Evolutionary conservation across 2,888 invertebrate genomes (phyloP), one percentile per base, ranked within the genome.

Genomic region (Aphodius granarius): DNA sequence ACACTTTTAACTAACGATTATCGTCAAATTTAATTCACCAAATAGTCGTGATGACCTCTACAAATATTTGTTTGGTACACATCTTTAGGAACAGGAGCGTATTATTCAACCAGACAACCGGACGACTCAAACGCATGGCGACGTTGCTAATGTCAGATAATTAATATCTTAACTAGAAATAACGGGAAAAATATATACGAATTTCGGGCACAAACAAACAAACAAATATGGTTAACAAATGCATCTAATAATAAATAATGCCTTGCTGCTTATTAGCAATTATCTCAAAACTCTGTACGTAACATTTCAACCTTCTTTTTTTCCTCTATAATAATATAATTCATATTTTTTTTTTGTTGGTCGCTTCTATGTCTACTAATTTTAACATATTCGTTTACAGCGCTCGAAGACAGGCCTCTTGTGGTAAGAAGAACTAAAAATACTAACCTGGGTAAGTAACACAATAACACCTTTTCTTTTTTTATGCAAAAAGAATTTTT

Each of bases 371-470:
- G 65, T 74, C 70, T 74, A 74, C 68, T 76, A 75, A 75, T 73
- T 18, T 73, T 77, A 75, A 77, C 77, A 63, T 62, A 73, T 77
- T 74, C 68, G 68, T 68, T 77, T 77, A 22, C 77, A 77, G 77
- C 75, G 19, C 63, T 72, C 66, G 74, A 77, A 75, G 84, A 85
- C 81, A 85, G 84, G 81, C 85, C 86, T 76, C 81, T 85, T 81
- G 86, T 87, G 79, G 86, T 88, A 81, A 83, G 87, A 81, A 84
- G 86, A 82, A 83, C 84, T 83, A 87, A 87, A 85, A 87, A 83
- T 83, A 86, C 86, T 84, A 87, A 86, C 83, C 79, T 86, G 72
- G 86, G 87, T 87, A 84, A 86, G 86, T 85, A 81, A 75, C 17
- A 65, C 19, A 19, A 19, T 65, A 65, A 65, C 65, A 65, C 65